phyloP scores from a whole-genome alignment of 2,888 invertebrate species.

The Bembecia ichneumoniformis region DNA sequence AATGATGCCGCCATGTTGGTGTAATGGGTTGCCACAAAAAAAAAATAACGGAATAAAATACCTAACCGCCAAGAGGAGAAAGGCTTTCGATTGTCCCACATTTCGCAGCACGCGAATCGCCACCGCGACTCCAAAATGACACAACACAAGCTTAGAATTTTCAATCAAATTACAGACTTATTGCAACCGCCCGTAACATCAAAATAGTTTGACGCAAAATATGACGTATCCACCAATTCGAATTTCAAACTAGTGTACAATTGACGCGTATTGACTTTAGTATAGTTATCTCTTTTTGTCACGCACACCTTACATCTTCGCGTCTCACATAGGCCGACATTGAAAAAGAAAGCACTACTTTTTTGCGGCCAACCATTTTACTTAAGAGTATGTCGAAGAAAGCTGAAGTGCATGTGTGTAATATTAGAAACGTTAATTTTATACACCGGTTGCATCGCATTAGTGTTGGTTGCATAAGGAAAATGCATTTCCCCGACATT shows the following conservation, averaged over 20 bases:
- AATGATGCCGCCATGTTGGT: constrained; percentile 66
- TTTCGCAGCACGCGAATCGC: constrained; percentile 63
- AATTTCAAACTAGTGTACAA: constrained; percentile 37
- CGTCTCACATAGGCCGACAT: constrained; percentile 48
- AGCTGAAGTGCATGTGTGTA: constrained; percentile 64
- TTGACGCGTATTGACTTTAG: constrained; percentile 43
- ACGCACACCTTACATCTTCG: constrained; percentile 18
- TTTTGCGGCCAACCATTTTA: constrained; percentile 52
- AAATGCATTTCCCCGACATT: constrained; percentile 55
- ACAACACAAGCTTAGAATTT: constrained; percentile 32
- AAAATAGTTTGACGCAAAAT: constrained; percentile 40
- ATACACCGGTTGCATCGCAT: constrained; percentile 55
- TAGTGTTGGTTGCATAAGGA: constrained; percentile 64
- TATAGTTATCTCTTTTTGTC: constrained; percentile 37
- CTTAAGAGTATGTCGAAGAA: constrained; percentile 66
- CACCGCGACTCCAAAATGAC: constrained; percentile 39
- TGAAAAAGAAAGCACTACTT: constrained; percentile 70
- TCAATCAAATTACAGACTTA: constrained; percentile 36
- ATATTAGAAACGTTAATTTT: constrained; percentile 64
- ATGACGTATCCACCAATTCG: constrained; percentile 38
- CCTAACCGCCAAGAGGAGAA: constrained; percentile 65
- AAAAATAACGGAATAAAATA: constrained; percentile 72
- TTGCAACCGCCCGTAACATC: constrained; percentile 30
- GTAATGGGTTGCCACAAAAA: constrained; percentile 62
- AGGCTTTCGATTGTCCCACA: constrained; percentile 73